phyloP scores from a whole-genome alignment of 2,888 invertebrate genomes.

The Microplitis deprimator region DNA sequence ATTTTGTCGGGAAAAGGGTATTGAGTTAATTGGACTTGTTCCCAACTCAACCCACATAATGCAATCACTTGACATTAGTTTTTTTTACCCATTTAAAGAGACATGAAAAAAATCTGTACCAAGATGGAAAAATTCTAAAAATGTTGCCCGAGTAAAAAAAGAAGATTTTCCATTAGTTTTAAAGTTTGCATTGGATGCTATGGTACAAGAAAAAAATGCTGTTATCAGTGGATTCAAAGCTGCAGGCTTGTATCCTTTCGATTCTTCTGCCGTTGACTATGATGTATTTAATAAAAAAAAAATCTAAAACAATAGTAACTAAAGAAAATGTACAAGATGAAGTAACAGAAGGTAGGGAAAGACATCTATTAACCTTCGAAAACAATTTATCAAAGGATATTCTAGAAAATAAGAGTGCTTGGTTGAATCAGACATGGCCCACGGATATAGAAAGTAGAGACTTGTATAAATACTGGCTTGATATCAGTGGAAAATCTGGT shows the following conservation, averaged over 20 bases:
- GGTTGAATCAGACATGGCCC: constrained; percentile 5
- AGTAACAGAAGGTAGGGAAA: constrained; percentile 3
- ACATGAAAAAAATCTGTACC: constrained; percentile 34
- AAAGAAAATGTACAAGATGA: constrained; percentile 23
- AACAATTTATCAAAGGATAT: constrained; percentile 23
- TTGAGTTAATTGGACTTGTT: constrained; percentile 28
- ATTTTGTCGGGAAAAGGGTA: constrained; percentile 25
- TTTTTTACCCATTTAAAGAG: constrained; percentile 37
- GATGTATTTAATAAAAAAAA: constrained; percentile 32
- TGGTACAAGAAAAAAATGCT: constrained; percentile 22
- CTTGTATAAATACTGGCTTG: constrained; percentile 27
- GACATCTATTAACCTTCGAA: constrained; percentile 24
- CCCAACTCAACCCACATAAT: constrained; percentile 32
- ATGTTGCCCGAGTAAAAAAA: constrained; percentile 27
- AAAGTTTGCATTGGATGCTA: constrained; percentile 29
- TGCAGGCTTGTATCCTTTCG: constrained; percentile 31
- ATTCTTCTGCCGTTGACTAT: constrained; percentile 35
- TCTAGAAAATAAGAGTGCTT: constrained; percentile 19
- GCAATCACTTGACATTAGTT: constrained; percentile 28
- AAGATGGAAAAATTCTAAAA: constrained; percentile 36
- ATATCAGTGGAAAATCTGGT: constrained; percentile 19
- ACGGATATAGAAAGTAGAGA: constrained; percentile 9
- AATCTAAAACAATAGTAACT: constrained; percentile 28
- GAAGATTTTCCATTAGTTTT: constrained; percentile 33
- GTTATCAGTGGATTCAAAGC: constrained; percentile 34